Conservation (phyloP, 2,113 vertebrate species). For the Leptodactylus fuscus region DNA sequence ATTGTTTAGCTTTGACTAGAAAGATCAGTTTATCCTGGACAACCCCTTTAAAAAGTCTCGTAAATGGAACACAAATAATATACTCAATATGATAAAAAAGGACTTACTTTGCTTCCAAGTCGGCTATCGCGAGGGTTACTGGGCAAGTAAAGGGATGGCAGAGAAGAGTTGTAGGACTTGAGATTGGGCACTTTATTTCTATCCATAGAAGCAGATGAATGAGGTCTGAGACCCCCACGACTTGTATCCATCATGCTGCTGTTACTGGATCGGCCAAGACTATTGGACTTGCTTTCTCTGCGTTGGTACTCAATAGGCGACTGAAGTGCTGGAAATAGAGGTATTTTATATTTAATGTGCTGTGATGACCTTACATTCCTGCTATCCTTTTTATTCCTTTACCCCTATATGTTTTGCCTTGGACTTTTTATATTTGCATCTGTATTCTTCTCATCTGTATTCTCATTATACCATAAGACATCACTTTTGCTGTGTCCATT, state of each 20-base stretch:
- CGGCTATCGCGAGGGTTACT: constrained; percentile 63
- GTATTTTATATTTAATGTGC: background rate
- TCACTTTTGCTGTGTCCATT: no score
- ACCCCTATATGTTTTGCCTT: no score
- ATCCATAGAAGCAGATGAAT: constrained; percentile 84
- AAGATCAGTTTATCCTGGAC: no score
- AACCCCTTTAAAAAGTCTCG: background rate
- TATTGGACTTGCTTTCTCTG: constrained; percentile 89
- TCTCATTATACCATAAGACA: no score
- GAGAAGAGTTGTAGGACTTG: constrained; percentile 82
- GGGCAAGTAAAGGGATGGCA: constrained; percentile 83
- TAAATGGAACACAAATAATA: background rate
- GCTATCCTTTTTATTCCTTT: no score
- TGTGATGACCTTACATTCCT: background rate
- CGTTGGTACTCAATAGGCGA: constrained; percentile 94
- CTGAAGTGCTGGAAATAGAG: constrained; percentile 80
- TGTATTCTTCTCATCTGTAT: no score
- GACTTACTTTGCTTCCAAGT: constrained; percentile 53
- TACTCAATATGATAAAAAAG: background rate
- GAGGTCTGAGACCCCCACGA: constrained; percentile 74
- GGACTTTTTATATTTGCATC: no score
- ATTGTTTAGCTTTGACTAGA: no score
- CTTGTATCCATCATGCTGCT: constrained; percentile 63
- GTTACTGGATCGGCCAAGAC: constrained; percentile 79
- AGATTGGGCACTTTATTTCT: constrained; percentile 78